Conservation (phyloP, 1,140 invertebrate species). For the Cyphomyrmex costatus region DNA sequence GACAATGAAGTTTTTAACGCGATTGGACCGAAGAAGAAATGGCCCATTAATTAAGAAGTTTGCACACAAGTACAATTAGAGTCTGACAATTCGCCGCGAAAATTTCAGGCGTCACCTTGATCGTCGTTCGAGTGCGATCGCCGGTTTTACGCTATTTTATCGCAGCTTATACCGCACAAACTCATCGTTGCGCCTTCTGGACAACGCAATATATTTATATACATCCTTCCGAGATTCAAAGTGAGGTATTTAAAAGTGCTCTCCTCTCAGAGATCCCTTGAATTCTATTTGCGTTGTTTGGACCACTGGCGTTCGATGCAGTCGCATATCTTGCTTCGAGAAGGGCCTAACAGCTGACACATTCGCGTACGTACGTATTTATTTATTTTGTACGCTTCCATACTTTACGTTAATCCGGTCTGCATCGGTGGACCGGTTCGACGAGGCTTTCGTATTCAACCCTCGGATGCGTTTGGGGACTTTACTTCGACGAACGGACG, state of each 20-base stretch:
- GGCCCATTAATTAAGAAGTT: neutral
- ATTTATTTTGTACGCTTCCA: conserved; percentile 56
- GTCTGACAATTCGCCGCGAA: neutral
- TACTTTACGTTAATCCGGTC: conserved; percentile 17
- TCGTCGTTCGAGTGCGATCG: conserved; percentile 1
- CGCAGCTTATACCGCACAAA: conserved; percentile 34
- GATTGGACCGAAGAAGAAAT: neutral
- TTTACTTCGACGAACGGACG: neutral
- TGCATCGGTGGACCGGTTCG: neutral
- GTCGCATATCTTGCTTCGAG: conserved; percentile 67
- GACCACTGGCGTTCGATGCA: neutral
- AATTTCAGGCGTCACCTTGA: neutral
- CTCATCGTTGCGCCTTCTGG: conserved; percentile 31
- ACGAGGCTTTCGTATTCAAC: conserved; percentile 38
- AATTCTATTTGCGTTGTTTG: conserved; percentile 3
- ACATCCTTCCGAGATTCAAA: neutral
- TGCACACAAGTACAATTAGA: neutral
- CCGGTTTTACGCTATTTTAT: conserved; percentile 27
- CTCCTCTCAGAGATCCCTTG: neutral
- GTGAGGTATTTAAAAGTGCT: neutral
- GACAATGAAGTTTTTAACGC: neutral
- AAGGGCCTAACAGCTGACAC: conserved; percentile 72
- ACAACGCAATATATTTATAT: neutral
- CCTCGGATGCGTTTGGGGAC: conserved; percentile 40
- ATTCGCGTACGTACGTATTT: conserved; percentile 47